These are phyloP conservation scores for Sebastes trivittatus DNA, from an alignment of 2,797 vertebrate species.

Conservation along the genomic window DNA sequence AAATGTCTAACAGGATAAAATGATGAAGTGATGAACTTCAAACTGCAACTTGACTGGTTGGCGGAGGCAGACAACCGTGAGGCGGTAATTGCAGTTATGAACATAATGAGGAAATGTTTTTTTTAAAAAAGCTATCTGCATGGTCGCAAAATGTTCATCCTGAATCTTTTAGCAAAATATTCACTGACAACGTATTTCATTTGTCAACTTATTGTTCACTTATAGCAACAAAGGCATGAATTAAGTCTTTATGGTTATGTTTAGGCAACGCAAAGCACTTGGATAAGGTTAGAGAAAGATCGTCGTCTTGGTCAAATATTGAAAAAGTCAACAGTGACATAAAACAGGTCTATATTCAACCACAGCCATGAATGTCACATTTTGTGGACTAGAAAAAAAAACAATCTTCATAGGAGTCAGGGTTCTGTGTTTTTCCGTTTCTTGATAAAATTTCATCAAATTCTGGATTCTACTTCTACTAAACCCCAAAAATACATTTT, in stretches of 20 bases:
- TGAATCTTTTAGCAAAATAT: neutral
- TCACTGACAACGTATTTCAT: accelerated
- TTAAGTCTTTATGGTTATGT: neutral
- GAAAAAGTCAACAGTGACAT: neutral
- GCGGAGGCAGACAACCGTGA: no score
- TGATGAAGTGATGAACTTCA: no score
- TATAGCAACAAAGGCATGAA: neutral
- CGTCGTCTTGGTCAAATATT: neutral
- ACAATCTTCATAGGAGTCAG: neutral
- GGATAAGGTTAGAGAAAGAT: neutral
- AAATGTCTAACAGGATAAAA: no score
- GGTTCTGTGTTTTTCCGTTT: neutral
- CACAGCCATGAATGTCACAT: accelerated
- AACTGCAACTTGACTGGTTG: no score
- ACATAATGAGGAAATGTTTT: neutral
- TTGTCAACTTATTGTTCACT: neutral
- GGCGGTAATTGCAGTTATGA: accelerated
- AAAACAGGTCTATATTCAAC: neutral
- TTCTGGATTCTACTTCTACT: neutral
- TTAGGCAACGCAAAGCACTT: neutral
- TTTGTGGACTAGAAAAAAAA: neutral
- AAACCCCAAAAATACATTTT: neutral
- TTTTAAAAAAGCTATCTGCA: neutral
- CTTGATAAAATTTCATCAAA: neutral
- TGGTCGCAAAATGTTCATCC: neutral